Percentiles rank a stretch among this genome's conserved stretches.
phyloP scores from a whole-genome alignment of 1,140 invertebrate species.

The Asobara japonica region DNA sequence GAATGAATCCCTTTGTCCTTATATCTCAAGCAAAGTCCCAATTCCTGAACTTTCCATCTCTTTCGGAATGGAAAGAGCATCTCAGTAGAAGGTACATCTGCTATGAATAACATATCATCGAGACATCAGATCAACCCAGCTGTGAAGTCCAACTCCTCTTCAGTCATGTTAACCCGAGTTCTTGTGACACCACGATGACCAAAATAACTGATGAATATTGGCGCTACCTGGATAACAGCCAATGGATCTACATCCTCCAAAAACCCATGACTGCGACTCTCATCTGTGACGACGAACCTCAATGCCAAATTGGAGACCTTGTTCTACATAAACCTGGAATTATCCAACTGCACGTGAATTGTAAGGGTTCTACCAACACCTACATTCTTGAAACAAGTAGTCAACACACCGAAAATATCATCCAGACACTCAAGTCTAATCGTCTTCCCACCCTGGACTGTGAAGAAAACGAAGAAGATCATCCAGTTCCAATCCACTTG shows the following conservation, averaged over 20 bases:
- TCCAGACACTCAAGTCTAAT: not conserved
- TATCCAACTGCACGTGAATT: not conserved
- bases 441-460: not conserved
- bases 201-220: constrained; percentile 27
- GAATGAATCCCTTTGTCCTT: no score
- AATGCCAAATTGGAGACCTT: not conserved
- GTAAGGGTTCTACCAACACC: constrained; percentile 20
- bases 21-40: constrained; percentile 23
- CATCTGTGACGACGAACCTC: constrained; percentile 1
- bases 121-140: not conserved
- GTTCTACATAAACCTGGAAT: constrained; percentile 17
- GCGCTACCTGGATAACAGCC: constrained; percentile 18
- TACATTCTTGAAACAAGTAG: constrained; percentile 11
- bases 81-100: constrained; percentile 7
- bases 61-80: constrained; percentile 21
- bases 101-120: not conserved
- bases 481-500: not conserved
- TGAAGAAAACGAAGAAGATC: not conserved
- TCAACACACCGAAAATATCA: not conserved
- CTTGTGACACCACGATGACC: constrained; percentile 15
- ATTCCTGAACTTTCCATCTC: constrained; percentile 20
- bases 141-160: not conserved
- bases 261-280: constrained; percentile 26
- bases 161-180: not conserved
- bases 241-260: constrained; percentile 29